Evolutionary conservation across 92 coral and sea anemone species (phyloP), one percentile per base, ranked within the genome.

Genomic region (Palythoa heliodiscus): DNA sequence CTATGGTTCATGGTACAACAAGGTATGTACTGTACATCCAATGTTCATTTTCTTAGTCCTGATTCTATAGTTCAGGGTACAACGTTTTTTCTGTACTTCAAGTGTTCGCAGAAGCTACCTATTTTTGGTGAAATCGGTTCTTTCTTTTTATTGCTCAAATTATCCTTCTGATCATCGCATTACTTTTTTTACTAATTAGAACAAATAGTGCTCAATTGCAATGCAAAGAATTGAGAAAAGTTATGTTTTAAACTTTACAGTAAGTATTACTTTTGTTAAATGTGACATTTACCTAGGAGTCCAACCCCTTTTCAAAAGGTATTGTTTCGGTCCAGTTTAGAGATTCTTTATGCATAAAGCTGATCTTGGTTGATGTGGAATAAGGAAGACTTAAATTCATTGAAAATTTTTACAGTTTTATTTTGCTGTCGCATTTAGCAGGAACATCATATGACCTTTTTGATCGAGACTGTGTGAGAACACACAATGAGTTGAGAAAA

Each of bases 401-500:
- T 57, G 63, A 11, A 58, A 7, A 58, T 58, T 5, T 3, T 22
- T 20, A 67, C 24, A 13, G 11, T 11, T 13, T 47, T 15, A 43
- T 4, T 74, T n/a, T 22, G 3, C 10, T 54, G 3, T 24, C 55
- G 40, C 11, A 37, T 40, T 11, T 29, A 40, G 10, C 16, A 89
- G 91, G 89, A 47, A 16, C 35, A 0, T 71, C 91, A 3, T 89
- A 89, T 35, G 91, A 89, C 63, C 82, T 57, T 24, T 89, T 89
- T 54, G 91, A 89, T 53, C 77, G 76, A 40, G 86, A 89, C 25
- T 89, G 91, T 53, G 89, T 89, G 16, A 74, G 64, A 52, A 71
- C 70, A 38, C 91, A 89, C 70, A 89, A 89, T 75, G 78, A 85
- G 64, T 19, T 89, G 50, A 85, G 91, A 63, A 77, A 77, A 50